Conservation (phyloP, 2,888 invertebrate genomes). For the Drosophila multiciliata region DNA sequence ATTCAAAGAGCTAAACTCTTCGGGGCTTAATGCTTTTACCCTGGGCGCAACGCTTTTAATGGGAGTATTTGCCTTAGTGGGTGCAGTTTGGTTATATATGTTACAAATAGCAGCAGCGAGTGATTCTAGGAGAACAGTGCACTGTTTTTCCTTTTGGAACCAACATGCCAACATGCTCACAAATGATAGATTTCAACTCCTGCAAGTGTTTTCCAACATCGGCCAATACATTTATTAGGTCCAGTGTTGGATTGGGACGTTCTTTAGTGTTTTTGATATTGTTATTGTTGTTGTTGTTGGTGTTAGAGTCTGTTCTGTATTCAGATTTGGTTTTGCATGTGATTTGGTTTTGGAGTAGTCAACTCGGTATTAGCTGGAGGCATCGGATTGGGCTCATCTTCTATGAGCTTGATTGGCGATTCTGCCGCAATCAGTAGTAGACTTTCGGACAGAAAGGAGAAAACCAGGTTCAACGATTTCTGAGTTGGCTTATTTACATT, state of each 20-base stretch:
- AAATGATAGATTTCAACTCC: constrained; percentile 37
- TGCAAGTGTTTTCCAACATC: constrained; percentile 35
- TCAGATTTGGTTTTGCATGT: neutral
- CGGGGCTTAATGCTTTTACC: constrained; percentile 36
- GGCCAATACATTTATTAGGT: neutral
- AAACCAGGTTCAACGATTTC: neutral
- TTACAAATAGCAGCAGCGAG: constrained; percentile 16
- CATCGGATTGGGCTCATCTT: constrained; percentile 46
- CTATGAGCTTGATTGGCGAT: constrained; percentile 60
- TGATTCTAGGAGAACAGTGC: constrained; percentile 41
- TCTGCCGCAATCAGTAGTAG: constrained; percentile 65
- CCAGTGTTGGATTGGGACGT: neutral
- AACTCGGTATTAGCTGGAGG: neutral
- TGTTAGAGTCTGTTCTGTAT: neutral
- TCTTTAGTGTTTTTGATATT: neutral
- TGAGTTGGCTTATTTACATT: constrained; percentile 32
- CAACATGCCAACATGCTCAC: constrained; percentile 44
- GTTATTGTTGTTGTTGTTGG: neutral
- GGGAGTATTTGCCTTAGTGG: constrained; percentile 48
- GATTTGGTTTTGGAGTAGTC: constrained; percentile 5
- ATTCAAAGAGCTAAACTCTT: constrained; percentile 24
- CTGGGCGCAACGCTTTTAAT: constrained; percentile 56
- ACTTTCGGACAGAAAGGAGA: constrained; percentile 34
- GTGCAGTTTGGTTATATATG: constrained; percentile 14
- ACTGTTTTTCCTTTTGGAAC: constrained; percentile 32